Conservation (phyloP, 2,888 invertebrate genomes). For the Coenonympha glycerion region DNA sequence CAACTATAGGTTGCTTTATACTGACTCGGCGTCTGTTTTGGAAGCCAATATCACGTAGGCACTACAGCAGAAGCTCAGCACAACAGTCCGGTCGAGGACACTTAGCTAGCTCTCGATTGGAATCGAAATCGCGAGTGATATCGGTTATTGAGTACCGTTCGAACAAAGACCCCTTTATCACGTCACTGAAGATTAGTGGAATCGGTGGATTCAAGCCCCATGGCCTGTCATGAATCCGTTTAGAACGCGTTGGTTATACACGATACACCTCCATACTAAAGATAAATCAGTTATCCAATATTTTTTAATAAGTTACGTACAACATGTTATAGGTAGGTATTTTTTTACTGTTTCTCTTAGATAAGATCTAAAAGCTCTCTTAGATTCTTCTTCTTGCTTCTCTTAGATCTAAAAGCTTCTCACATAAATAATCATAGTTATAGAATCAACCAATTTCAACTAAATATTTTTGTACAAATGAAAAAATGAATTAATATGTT, state of each 20-base stretch:
- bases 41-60: conserved; percentile 32
- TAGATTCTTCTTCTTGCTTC: too few species aligned
- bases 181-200: conserved; percentile 26
- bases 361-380: too few species aligned
- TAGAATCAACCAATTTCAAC: too few species aligned
- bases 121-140: conserved; percentile 33
- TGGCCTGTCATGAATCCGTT: conserved; percentile 15
- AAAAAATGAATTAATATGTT: too few species aligned
- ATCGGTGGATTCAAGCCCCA: conserved; percentile 22
- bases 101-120: conserved; percentile 34
- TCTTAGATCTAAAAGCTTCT: too few species aligned
- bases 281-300: too few species aligned
- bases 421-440: too few species aligned
- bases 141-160: conserved; percentile 32
- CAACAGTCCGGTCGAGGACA: conserved; percentile 32
- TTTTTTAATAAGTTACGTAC: too few species aligned
- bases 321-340: too few species aligned
- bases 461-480: too few species aligned
- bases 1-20: neutral
- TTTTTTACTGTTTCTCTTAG: too few species aligned
- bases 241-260: neutral
- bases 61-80: conserved; percentile 31
- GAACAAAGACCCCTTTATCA: conserved; percentile 34
- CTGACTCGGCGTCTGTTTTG: conserved; percentile 29
- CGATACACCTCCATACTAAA: neutral